Conservation (phyloP, 2,888 invertebrate species). For the Rambutsinella grinnellia region DNA sequence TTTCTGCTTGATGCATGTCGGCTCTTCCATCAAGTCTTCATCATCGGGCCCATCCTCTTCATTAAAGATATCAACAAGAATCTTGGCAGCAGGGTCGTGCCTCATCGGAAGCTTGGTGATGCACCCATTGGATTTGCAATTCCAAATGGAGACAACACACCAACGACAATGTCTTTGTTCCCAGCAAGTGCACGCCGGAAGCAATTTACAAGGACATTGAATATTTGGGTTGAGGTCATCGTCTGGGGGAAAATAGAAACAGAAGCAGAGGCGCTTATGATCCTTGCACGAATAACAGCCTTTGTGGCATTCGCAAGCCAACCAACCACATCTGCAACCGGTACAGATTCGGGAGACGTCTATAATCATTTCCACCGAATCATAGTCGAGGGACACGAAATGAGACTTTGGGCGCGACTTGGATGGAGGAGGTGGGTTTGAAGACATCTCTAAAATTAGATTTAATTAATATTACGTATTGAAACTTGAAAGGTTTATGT, state of each 20-base stretch:
- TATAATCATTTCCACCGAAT: too few species aligned
- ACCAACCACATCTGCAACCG: slow-evolving; percentile 31
- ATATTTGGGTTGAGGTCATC: background rate
- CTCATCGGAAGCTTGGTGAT: slow-evolving; percentile 3
- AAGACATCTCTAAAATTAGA: too few species aligned
- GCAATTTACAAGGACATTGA: background rate
- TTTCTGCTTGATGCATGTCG: too few species aligned
- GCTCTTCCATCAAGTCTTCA: slow-evolving; percentile 6
- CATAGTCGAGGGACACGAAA: too few species aligned
- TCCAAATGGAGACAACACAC: slow-evolving; percentile 16
- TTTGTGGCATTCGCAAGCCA: slow-evolving; percentile 13
- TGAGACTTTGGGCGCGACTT: too few species aligned
- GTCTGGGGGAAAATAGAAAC: background rate
- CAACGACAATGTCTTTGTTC: slow-evolving; percentile 9
- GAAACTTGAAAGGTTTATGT: too few species aligned
- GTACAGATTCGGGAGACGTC: slow-evolving; percentile 4
- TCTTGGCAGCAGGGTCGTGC: background rate
- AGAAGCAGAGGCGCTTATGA: slow-evolving; percentile 11
- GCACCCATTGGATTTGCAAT: slow-evolving; percentile 34
- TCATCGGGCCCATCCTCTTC: slow-evolving; percentile 16
- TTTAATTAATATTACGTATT: too few species aligned
- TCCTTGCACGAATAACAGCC: slow-evolving; percentile 27
- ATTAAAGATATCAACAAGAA: slow-evolving; percentile 5
- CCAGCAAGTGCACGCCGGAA: background rate
- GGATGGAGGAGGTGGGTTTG: too few species aligned